Conservation (phyloP, 2,888 invertebrate species). For the Cyclophora punctaria region DNA sequence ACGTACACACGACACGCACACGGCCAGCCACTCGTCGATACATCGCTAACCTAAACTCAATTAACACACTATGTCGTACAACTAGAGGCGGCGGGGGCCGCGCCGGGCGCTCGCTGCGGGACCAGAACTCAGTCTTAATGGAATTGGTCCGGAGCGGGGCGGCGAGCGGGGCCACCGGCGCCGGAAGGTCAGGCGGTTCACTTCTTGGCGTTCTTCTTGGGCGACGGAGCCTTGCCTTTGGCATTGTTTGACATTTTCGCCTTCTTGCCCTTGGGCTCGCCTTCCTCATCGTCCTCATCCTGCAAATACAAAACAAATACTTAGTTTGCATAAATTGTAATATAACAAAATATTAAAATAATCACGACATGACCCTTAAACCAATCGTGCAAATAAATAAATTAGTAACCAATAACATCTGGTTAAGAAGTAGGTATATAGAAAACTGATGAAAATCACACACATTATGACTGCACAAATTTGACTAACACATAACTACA, state of each 20-base stretch:
- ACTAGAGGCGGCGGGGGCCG: slow-evolving; percentile 28
- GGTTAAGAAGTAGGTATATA: too few species aligned
- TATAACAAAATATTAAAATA: too few species aligned
- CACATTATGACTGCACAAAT: too few species aligned
- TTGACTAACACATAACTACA: too few species aligned
- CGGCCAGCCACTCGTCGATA: slow-evolving; percentile 7
- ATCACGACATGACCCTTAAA: too few species aligned
- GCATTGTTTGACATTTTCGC: slow-evolving; percentile 82
- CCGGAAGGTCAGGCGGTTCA: slow-evolving; percentile 38
- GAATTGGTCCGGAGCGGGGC: slow-evolving; percentile 20
- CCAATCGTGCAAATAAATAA: too few species aligned
- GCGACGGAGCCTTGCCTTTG: slow-evolving; percentile 80
- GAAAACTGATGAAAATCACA: too few species aligned
- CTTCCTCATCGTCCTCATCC: slow-evolving; percentile 84
- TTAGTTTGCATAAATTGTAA: too few species aligned
- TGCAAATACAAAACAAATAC: slow-evolving; percentile 29
- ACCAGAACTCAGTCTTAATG: neutral
- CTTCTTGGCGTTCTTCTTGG: slow-evolving; percentile 81
- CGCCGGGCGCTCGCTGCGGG: slow-evolving; percentile 12
- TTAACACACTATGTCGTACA: slow-evolving; percentile 58
- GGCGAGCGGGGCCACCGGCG: slow-evolving; percentile 18
- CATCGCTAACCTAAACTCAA: slow-evolving; percentile 24
- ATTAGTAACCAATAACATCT: too few species aligned
- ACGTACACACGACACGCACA: slow-evolving; percentile 37
- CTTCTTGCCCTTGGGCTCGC: slow-evolving; percentile 86